Conservation (phyloP, 2,113 vertebrate genomes). For the Menura novaehollandiae region DNA sequence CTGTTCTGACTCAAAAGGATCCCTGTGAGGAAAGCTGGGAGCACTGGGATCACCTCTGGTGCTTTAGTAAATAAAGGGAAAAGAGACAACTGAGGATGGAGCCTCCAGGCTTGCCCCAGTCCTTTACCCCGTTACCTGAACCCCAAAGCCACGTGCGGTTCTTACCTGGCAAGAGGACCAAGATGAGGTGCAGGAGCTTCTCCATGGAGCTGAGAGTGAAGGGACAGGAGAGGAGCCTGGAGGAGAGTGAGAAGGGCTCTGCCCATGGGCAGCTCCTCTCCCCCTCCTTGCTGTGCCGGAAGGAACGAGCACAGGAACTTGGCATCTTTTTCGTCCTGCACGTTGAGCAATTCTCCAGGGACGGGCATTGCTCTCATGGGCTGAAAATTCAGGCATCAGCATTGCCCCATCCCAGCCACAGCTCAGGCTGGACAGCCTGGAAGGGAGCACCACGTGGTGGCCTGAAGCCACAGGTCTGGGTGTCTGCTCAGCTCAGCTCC, state of each 20-base stretch:
- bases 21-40: neutral
- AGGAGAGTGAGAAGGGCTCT: neutral
- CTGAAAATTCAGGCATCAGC: constrained; percentile 48
- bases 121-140: neutral
- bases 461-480: neutral
- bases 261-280: neutral
- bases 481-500: neutral
- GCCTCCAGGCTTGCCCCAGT: neutral
- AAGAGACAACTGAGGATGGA: neutral
- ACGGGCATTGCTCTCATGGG: neutral
- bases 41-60: neutral
- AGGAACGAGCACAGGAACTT: constrained; percentile 59
- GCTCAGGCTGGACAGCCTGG: neutral
- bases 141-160: neutral
- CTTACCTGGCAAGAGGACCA: constrained; percentile 53
- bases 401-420: neutral
- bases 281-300: neutral
- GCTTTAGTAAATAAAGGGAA: neutral
- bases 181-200: neutral
- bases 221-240: neutral
- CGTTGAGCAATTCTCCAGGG: constrained; percentile 62
- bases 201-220: constrained; percentile 20
- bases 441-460: neutral
- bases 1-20: neutral
- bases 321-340: neutral